Conservation (phyloP, 2,888 invertebrate genomes). For the Drosophila pegasa region DNA sequence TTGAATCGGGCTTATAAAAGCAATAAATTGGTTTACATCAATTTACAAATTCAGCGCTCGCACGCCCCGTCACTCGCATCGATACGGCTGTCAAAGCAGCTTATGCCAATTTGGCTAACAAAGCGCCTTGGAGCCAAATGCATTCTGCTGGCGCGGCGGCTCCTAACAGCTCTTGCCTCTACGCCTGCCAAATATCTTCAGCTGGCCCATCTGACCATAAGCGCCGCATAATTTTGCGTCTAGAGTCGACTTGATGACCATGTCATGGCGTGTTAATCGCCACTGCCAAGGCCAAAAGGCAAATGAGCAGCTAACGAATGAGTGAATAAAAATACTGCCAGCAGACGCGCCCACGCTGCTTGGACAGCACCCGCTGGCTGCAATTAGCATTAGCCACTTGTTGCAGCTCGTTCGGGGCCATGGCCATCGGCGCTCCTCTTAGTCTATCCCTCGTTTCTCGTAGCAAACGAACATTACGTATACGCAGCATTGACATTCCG, state of each 20-base stretch:
- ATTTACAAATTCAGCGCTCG: slow-evolving; percentile 15
- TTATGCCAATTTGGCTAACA: slow-evolving; percentile 66
- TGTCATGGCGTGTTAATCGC: slow-evolving; percentile 31
- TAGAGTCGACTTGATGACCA: slow-evolving; percentile 10
- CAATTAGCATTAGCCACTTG: slow-evolving; percentile 64
- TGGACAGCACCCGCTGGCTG: slow-evolving; percentile 25
- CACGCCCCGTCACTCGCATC: neutral
- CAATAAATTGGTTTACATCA: slow-evolving; percentile 34
- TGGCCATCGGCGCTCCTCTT: slow-evolving; percentile 17
- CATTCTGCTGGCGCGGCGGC: slow-evolving; percentile 8
- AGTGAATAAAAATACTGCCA: slow-evolving; percentile 7
- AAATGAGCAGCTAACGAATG: slow-evolving; percentile 25
- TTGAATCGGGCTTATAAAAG: slow-evolving; percentile 10
- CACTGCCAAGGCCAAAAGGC: slow-evolving; percentile 16
- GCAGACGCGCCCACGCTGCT: slow-evolving; percentile 24
- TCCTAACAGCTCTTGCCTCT: neutral
- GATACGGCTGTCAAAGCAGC: slow-evolving; percentile 44
- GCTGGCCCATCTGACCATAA: neutral
- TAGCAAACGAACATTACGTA: slow-evolving; percentile 25
- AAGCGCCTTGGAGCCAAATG: slow-evolving; percentile 39
- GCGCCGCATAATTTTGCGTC: slow-evolving; percentile 11
- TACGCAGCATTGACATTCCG: slow-evolving; percentile 22
- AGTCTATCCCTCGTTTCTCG: slow-evolving; percentile 1
- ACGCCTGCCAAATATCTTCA: slow-evolving; percentile 15
- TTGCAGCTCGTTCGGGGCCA: slow-evolving; percentile 37